Evolutionary conservation across 2,797 vertebrate genomes (phyloP), one percentile per base, ranked within the genome.

Genomic region (Sitta carolinensis): DNA sequence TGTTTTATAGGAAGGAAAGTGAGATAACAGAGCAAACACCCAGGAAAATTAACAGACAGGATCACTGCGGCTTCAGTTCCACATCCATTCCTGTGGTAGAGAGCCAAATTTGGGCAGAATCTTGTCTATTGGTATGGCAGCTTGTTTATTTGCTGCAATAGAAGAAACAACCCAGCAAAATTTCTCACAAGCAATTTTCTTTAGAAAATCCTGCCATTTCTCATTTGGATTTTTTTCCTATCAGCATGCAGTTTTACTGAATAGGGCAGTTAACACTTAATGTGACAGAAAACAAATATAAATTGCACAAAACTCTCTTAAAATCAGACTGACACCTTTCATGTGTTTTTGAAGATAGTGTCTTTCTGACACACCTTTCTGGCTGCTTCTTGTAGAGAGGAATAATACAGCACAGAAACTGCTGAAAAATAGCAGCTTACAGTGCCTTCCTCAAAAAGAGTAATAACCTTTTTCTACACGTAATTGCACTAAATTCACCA

Each of bases 401-500:
- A 72, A 76, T 81, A 89, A 76, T 13, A 52, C 40, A 75, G 45
- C 32, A 52, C 45, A 76, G 51, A 90, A 95, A 89, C 18, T 9
- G 1, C 23, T 81, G 51, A 84, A 84, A 96, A 94, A 95, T 57
- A 52, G 73, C 76, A 84, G 82, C 30, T 93, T 84, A 74, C 48
- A 81, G 59, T 40, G 51, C 59, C n/a, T 86, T 84, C 42, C 40
- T 72, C 62, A 50, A 38, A 84, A 80, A 83, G 83, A 59, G 72
- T 68, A 91, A 88, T 84, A 86, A 88, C 34, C 22, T 94, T 96
- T 93, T 90, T 54, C 83, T 84, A 62, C 42, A 82, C 0, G 0
- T 89, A 94, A 90, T 94, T 93, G 83, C 91, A 89, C 78, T 81
- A 94, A 95, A 95, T 95, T 90, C 87, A 91, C 81, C 74, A 70